Evolutionary conservation across 1,140 invertebrate species (phyloP).

Genomic region (Drosophila melanica): DNA sequence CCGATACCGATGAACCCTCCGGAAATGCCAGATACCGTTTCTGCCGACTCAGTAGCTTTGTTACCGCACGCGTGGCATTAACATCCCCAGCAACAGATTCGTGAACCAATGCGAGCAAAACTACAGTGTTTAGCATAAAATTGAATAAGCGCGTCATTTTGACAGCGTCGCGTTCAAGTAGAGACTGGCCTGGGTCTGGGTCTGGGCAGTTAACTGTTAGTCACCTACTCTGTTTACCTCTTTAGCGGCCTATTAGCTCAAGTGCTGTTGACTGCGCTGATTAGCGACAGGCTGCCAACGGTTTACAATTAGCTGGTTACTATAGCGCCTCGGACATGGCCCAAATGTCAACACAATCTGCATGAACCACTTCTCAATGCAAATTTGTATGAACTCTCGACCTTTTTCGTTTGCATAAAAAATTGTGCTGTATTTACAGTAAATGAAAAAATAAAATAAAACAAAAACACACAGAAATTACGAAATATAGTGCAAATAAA

Average conservation of each 20-base stretch:
- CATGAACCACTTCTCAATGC: slow-evolving; percentile 48
- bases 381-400: slow-evolving; percentile 53
- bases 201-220: not conserved
- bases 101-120: slow-evolving; percentile 9
- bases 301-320: slow-evolving; percentile 32
- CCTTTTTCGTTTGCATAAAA: not conserved
- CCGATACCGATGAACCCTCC: slow-evolving; percentile 83
- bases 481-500: not conserved
- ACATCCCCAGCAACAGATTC: not conserved
- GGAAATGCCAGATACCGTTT: slow-evolving; percentile 83
- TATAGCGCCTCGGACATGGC: not conserved
- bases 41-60: slow-evolving; percentile 63
- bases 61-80: slow-evolving; percentile 42
- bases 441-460: slow-evolving; percentile 41
- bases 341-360: slow-evolving; percentile 26
- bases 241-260: slow-evolving; percentile 52
- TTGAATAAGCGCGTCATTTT: slow-evolving; percentile 43
- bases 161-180: slow-evolving; percentile 32
- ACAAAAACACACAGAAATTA: slow-evolving; percentile 61
- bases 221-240: slow-evolving; percentile 4
- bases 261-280: slow-evolving; percentile 56
- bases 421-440: slow-evolving; percentile 40
- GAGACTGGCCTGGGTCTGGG: slow-evolving; percentile 33
- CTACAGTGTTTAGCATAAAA: not conserved
- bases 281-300: slow-evolving; percentile 56